These are phyloP conservation scores for Chaetorhynchus papuensis DNA, from an alignment of 2,113 vertebrate species.

Conservation along the genomic window DNA sequence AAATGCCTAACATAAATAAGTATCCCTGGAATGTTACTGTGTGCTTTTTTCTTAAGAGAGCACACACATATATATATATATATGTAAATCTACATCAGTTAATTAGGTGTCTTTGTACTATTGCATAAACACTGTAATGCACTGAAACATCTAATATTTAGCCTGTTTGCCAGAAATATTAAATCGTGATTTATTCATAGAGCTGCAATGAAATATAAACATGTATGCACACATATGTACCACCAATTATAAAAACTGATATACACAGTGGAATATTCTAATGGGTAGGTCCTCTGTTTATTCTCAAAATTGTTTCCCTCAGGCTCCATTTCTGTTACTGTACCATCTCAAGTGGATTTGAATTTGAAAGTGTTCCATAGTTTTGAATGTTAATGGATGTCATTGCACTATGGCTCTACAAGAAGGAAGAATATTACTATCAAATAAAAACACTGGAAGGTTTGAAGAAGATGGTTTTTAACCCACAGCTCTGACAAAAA, in stretches of 20 bases:
- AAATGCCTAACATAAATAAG: neutral
- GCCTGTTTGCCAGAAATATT: neutral
- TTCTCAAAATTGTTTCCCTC: conserved; percentile 28
- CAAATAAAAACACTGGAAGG: conserved; percentile 28
- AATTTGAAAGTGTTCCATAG: conserved; percentile 51
- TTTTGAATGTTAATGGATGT: conserved; percentile 62
- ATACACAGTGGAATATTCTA: neutral
- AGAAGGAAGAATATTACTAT: conserved; percentile 14
- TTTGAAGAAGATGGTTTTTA: conserved; percentile 26
- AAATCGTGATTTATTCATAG: neutral
- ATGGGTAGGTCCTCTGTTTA: conserved; percentile 23
- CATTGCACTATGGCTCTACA: conserved; percentile 33
- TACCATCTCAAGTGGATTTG: conserved; percentile 48
- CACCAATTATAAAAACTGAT: conserved; percentile 18
- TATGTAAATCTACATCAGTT: neutral
- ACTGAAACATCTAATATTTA: neutral
- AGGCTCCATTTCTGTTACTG: conserved; percentile 10
- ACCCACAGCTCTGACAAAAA: conserved; percentile 36
- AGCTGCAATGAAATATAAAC: neutral
- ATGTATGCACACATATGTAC: neutral
- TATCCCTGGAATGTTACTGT: neutral
- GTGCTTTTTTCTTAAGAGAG: neutral
- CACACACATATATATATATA: too few relatives aligned
- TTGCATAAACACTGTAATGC: neutral
- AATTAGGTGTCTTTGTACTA: neutral